Conservation (phyloP, 2,113 vertebrate species). For the Melanocharis versteri region DNA sequence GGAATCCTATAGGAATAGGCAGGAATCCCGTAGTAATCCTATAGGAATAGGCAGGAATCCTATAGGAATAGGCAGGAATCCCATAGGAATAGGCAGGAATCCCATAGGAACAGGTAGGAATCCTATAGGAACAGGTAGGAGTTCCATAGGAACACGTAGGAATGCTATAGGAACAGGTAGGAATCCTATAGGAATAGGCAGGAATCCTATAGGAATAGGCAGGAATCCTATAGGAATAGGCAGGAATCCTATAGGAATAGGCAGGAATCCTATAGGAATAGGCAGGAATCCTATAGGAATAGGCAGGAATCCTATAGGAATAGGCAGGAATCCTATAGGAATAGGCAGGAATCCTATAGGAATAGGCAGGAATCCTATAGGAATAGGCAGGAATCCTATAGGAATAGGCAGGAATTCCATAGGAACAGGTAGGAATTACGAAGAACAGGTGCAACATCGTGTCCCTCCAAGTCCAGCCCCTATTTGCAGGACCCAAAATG, state of each 20-base stretch:
- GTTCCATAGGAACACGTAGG: too few species aligned
- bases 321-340: not conserved
- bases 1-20: rapidly evolving
- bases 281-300: too few species aligned
- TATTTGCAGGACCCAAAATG: not conserved
- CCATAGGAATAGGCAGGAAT: too few species aligned
- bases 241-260: not conserved
- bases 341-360: not conserved
- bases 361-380: too few species aligned
- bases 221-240: not conserved
- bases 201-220: too few species aligned
- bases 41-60: not conserved
- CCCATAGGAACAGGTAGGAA: not conserved
- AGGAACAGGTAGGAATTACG: not conserved
- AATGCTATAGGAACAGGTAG: not conserved
- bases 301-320: not conserved
- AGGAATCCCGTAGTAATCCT: not conserved
- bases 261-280: not conserved
- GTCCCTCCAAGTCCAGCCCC: not conserved
- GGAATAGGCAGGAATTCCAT: rapidly evolving
- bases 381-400: rapidly evolving
- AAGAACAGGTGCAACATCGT: rapidly evolving
- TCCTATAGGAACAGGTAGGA: not conserved
- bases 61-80: not conserved
- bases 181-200: not conserved